phyloP scores from a whole-genome alignment of 2,888 invertebrate genomes.

The Gymnocheta viridis region DNA sequence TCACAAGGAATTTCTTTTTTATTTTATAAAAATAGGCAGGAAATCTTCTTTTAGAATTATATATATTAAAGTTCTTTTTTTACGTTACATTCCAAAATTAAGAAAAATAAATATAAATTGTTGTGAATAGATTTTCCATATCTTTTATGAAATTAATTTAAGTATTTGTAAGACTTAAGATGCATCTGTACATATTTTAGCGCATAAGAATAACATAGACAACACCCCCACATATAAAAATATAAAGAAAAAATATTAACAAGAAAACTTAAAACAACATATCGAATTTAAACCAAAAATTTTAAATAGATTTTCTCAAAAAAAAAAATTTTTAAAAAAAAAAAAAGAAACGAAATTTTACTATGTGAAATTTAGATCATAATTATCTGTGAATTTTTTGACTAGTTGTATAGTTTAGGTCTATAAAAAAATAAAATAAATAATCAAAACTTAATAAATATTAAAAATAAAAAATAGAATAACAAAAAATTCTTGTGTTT shows the following conservation, averaged over 20 bases:
- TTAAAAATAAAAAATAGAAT: conserved; percentile 39
- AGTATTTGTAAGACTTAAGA: background rate
- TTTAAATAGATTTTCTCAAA: conserved; percentile 35
- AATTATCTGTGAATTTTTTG: conserved; percentile 37
- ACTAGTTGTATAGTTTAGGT: conserved; percentile 38
- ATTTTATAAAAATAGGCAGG: too few species aligned
- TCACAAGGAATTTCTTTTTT: too few species aligned
- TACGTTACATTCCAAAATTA: background rate
- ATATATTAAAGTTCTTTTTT: too few species aligned
- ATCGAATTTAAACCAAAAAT: conserved; percentile 79
- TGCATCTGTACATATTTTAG: background rate
- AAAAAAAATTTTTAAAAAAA: background rate
- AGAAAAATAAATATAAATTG: conserved; percentile 1
- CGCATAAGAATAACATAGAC: background rate
- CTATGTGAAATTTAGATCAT: conserved; percentile 4
- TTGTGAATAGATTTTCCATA: conserved; percentile 66
- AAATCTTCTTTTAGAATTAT: too few species aligned
- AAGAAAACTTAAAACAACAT: conserved; percentile 73
- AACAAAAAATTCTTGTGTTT: background rate
- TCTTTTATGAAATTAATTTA: conserved; percentile 53
- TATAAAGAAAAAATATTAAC: background rate
- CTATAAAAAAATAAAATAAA: conserved; percentile 32
- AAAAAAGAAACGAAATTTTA: background rate
- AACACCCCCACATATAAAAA: conserved; percentile 20
- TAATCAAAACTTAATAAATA: conserved; percentile 45